These are phyloP conservation scores for Orius insidiosus DNA, from an alignment of 1,140 invertebrate genomes.

Conservation along the genomic window DNA sequence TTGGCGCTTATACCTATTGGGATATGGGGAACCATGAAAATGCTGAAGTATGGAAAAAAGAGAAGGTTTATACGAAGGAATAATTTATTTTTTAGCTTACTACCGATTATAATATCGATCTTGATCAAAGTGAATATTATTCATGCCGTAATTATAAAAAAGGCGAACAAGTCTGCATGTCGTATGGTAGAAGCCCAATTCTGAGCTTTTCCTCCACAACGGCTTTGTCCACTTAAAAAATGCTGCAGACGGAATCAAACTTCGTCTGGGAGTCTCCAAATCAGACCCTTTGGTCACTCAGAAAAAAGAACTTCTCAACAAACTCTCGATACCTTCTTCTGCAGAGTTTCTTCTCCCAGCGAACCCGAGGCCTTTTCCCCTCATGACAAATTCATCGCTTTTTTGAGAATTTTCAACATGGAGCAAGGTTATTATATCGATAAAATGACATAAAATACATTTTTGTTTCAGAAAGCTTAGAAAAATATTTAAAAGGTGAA, in stretches of 20 bases:
- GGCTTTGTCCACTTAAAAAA: slow-evolving; percentile 72
- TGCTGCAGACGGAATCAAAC: slow-evolving; percentile 46
- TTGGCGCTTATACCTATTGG: slow-evolving; percentile 78
- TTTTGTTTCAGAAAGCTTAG: slow-evolving; percentile 26
- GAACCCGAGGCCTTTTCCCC: too few species aligned
- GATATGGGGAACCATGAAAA: slow-evolving; percentile 91
- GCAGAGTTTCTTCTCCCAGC: slow-evolving; percentile 37
- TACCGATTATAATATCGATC: slow-evolving; percentile 59
- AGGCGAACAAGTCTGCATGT: slow-evolving; percentile 69
- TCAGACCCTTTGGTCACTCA: slow-evolving; percentile 49
- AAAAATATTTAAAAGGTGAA: slow-evolving; percentile 33
- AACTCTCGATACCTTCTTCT: slow-evolving; percentile 35
- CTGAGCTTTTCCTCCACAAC: slow-evolving; percentile 78
- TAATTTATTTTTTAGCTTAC: slow-evolving; percentile 49
- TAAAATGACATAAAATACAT: not conserved
- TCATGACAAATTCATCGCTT: slow-evolving; percentile 48
- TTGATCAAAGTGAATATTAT: slow-evolving; percentile 55
- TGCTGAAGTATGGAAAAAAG: slow-evolving; percentile 49
- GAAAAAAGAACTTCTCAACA: slow-evolving; percentile 36
- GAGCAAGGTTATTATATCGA: slow-evolving; percentile 39
- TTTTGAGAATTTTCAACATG: slow-evolving; percentile 72
- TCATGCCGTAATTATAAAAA: slow-evolving; percentile 50
- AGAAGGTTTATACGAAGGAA: too few species aligned
- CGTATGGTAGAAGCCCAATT: slow-evolving; percentile 76
- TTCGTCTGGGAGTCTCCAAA: slow-evolving; percentile 60